Evolutionary conservation across 2,113 vertebrate genomes (phyloP).

Genomic region (Tachycineta bicolor): DNA sequence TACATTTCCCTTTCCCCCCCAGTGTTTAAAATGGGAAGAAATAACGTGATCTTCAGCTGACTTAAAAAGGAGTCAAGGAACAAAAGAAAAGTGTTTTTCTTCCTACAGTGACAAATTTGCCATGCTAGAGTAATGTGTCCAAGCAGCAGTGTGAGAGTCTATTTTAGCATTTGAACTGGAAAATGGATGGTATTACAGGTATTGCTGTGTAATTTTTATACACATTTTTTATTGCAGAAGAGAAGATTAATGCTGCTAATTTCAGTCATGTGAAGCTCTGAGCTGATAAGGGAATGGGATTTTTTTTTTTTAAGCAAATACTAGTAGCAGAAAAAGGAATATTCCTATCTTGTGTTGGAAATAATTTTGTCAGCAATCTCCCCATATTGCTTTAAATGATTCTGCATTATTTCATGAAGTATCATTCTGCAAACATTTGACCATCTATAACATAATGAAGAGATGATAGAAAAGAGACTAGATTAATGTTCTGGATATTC

Average conservation of each 20-base stretch:
- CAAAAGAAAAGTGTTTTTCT: slow-evolving; percentile 54
- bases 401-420: slow-evolving; percentile 17
- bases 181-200: slow-evolving; percentile 58
- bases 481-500: slow-evolving; percentile 53
- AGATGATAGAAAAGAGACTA: background rate
- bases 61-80: slow-evolving; percentile 65
- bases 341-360: slow-evolving; percentile 11
- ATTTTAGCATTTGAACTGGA: slow-evolving; percentile 70
- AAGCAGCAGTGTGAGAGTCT: slow-evolving; percentile 41
- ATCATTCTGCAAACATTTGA: slow-evolving; percentile 9
- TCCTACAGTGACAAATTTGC: slow-evolving; percentile 26
- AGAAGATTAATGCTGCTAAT: slow-evolving; percentile 74
- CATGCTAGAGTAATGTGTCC: slow-evolving; percentile 34
- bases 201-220: slow-evolving; percentile 49
- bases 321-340: slow-evolving; percentile 21
- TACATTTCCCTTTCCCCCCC: background rate
- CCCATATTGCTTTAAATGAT: background rate
- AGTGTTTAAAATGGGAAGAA: slow-evolving; percentile 55
- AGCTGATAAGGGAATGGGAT: slow-evolving; percentile 32
- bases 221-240: slow-evolving; percentile 46
- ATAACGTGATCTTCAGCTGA: slow-evolving; percentile 56
- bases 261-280: slow-evolving; percentile 58
- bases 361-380: slow-evolving; percentile 54
- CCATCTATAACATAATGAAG: background rate
- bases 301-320: slow-evolving; percentile 57